Evolutionary conservation across 2,113 vertebrate genomes (phyloP).

Genomic region (Nothobranchius furzeri): DNA sequence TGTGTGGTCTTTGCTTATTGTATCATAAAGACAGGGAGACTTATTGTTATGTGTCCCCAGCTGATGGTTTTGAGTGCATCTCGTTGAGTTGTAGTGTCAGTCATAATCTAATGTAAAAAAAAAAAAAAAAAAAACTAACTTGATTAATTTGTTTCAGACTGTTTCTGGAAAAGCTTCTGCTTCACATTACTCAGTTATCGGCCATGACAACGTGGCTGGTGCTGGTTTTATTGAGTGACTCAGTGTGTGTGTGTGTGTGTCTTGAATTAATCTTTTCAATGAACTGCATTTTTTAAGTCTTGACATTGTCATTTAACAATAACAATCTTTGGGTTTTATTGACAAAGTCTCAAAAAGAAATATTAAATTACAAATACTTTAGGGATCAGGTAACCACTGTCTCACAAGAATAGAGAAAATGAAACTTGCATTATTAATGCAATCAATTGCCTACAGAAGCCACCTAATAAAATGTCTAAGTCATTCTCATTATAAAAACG

Average conservation of each 20-base stretch:
- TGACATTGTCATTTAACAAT: too few species aligned
- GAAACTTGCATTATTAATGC: too few species aligned
- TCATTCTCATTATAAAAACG: too few species aligned
- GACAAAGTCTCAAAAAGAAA: too few species aligned
- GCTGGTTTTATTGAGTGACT: background rate
- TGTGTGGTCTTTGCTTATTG: conserved; percentile 29
- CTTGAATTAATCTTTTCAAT: too few species aligned
- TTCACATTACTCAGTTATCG: background rate
- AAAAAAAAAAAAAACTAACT: conserved; percentile 5
- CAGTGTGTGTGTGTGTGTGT: background rate
- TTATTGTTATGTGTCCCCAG: conserved; percentile 4
- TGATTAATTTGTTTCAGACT: conserved; percentile 16
- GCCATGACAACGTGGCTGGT: background rate
- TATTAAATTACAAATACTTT: too few species aligned
- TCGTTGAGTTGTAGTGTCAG: conserved; percentile 13
- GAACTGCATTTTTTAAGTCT: too few species aligned
- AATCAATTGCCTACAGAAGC: too few species aligned
- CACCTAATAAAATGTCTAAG: too few species aligned
- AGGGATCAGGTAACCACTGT: too few species aligned
- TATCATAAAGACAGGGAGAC: background rate
- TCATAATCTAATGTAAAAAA: conserved; percentile 29
- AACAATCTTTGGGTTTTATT: too few species aligned
- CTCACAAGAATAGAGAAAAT: too few species aligned
- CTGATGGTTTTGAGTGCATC: background rate
- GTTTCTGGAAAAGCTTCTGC: conserved; percentile 7